These are phyloP conservation scores for Ophioderma brevispina DNA, from an alignment of 35 echinoderm and acorn worm genomes.

Conservation along the genomic window DNA sequence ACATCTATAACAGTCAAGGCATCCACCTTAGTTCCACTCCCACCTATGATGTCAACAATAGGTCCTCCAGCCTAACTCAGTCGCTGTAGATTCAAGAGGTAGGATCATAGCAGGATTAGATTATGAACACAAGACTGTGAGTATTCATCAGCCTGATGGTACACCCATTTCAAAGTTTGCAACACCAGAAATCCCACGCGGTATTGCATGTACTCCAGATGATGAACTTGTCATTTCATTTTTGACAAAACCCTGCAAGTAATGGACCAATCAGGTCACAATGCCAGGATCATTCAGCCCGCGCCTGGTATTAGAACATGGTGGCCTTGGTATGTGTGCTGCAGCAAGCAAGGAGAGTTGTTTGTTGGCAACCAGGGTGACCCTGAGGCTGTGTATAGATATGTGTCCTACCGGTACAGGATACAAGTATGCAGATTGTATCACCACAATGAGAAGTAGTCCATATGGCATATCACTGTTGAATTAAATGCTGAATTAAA, in stretches of 20 bases:
- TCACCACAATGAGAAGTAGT: background rate
- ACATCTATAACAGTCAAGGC: background rate
- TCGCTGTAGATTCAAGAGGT: background rate
- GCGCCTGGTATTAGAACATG: background rate
- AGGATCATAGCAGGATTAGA: background rate
- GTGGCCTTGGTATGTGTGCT: background rate
- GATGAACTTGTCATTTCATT: background rate
- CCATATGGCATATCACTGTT: background rate
- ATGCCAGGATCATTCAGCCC: background rate
- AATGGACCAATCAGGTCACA: background rate
- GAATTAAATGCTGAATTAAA: too few species aligned
- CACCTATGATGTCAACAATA: background rate
- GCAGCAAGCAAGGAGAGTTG: background rate
- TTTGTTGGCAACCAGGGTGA: background rate
- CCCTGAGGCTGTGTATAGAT: background rate
- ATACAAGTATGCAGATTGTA: background rate
- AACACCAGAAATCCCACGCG: background rate
- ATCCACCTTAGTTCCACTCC: background rate
- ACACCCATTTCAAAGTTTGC: background rate
- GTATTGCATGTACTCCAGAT: background rate
- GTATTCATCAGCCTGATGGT: background rate
- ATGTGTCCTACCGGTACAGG: background rate
- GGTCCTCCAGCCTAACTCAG: background rate
- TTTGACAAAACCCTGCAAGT: background rate
- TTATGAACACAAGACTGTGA: background rate